These are phyloP conservation scores for Cacatua alba DNA, from an alignment of 2,113 vertebrate species.

Conservation along the genomic window DNA sequence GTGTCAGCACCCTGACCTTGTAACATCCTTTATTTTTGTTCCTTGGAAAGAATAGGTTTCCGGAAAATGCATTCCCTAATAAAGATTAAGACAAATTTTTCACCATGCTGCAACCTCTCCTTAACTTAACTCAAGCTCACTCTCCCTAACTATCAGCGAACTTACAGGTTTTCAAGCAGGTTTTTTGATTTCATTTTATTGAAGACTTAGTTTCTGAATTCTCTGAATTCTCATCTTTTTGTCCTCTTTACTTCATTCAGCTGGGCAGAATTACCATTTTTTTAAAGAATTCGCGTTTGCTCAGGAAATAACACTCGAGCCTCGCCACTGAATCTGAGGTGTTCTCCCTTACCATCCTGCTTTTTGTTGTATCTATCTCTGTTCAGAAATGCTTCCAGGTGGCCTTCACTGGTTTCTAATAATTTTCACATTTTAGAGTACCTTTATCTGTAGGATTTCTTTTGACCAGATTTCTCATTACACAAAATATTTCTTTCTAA, in stretches of 20 bases:
- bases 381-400: background rate
- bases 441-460: background rate
- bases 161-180: background rate
- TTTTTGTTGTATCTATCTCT: background rate
- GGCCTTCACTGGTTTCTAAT: background rate
- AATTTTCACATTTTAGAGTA: background rate
- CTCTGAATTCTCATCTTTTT: background rate
- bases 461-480: background rate
- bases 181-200: background rate
- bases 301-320: background rate
- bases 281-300: background rate
- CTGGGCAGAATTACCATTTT: background rate
- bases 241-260: background rate
- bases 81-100: background rate
- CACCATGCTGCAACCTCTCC: background rate
- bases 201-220: background rate
- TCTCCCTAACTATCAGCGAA: background rate
- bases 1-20: background rate
- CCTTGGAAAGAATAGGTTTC: background rate
- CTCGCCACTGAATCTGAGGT: background rate
- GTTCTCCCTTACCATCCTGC: background rate
- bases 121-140: no score
- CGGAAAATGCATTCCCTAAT: background rate
- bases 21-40: background rate
- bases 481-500: background rate